phyloP scores from a whole-genome alignment of 2,797 vertebrate genomes.

The Brachyalestes nurse region DNA sequence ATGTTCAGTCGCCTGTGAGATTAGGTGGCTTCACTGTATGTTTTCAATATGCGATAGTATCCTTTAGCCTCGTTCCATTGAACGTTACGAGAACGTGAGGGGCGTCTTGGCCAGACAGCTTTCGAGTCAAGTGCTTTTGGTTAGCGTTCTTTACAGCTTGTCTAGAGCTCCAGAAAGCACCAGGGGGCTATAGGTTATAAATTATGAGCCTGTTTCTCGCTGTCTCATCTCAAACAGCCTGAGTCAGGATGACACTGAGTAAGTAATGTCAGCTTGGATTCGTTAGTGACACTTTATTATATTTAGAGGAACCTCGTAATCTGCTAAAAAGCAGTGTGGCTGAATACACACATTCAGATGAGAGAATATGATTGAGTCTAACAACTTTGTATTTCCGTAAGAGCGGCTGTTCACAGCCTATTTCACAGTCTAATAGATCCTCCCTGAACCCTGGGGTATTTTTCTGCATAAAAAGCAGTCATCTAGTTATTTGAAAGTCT shows the following conservation, averaged over 20 bases:
- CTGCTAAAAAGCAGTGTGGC: conserved; percentile 3
- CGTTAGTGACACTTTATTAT: background rate
- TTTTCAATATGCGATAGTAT: conserved; percentile 18
- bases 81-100: conserved; percentile 5
- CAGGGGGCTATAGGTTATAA: conserved; percentile 16
- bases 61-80: conserved; percentile 9
- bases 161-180: background rate
- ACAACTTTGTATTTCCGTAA: conserved; percentile 42
- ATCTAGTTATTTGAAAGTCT: conserved; percentile 39
- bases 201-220: background rate
- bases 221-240: background rate
- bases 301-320: background rate
- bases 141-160: conserved; percentile 19
- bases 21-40: conserved; percentile 32
- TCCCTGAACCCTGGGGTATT: conserved; percentile 15
- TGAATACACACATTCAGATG: conserved; percentile 25
- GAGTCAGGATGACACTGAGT: background rate
- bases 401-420: conserved; percentile 1
- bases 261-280: background rate
- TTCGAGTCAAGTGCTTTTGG: background rate
- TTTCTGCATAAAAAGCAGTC: conserved; percentile 41
- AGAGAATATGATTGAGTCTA: conserved; percentile 30
- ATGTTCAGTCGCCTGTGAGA: conserved; percentile 47
- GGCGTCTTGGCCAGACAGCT: background rate
- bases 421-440: conserved; percentile 32